Evolutionary conservation across 2,113 vertebrate species (phyloP), one percentile per base, ranked within the genome.

Genomic region (Argyrosomus japonicus): DNA sequence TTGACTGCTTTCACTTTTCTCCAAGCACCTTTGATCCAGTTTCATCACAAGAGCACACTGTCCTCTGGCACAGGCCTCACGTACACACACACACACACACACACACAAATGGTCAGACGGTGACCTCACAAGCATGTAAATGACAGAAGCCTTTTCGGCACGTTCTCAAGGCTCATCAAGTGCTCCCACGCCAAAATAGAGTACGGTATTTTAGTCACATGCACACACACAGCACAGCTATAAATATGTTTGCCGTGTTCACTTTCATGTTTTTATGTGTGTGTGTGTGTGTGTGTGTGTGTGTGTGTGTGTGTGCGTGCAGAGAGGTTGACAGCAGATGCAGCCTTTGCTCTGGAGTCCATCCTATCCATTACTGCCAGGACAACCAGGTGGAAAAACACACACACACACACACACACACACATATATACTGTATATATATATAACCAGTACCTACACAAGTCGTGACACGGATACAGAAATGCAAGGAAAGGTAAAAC

Each of bases 281-380:
- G 15, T 25, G 48, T 73, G 60, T 36, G 57, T 65, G 54, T 47
- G 61, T 63, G 53, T 54, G 68, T 67, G 45, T 67, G 56, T 36
- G 72, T 54, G 63, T 67, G 45, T 62, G 62, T 36, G 74, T 74
- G 72, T 27, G 71, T 36, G 73, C 2, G 40, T 14, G 64, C 15
- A 32, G 67, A 32, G 25, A 68, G 65, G 71, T 36, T 72, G 71
- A 73, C 45, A 61, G 82, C 77, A 88, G 73, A 86, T 73, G 74
- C 74, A 65, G 68, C 32, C 65, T 29, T 53, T 3, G 56, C 47
- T 86, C 63, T 71, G 74, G 64, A 54, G 81, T 65, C 5, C 0
- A 4, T 43, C 64, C 82, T n/a, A 89, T 87, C 75, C 51, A 72
- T 92, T 88, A 90, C 62, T 72, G 84, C 79, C 79, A 79, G 63